Evolutionary conservation across 2,113 vertebrate species (phyloP).

Genomic region (Balaenoptera acutorostrata): DNA sequence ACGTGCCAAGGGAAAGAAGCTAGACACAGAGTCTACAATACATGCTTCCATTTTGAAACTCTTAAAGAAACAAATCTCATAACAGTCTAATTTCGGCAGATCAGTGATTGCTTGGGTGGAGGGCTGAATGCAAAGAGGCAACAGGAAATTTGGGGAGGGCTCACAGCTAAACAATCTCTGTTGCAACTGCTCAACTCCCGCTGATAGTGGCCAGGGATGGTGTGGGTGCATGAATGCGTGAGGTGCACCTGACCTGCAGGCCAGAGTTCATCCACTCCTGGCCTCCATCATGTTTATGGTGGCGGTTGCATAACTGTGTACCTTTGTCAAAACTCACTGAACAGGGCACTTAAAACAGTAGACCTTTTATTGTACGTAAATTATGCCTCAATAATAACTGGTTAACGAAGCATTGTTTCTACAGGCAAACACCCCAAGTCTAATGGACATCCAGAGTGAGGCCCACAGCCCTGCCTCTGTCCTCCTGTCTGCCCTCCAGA

Average conservation of each 20-base stretch:
- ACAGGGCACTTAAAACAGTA: not conserved
- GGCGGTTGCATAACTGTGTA: rapidly evolving
- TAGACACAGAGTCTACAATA: not conserved
- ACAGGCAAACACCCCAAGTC: not conserved
- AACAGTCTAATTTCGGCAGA: not conserved
- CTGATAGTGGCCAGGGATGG: rapidly evolving
- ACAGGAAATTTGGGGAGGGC: not conserved
- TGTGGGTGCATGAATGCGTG: not conserved
- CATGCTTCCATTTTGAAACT: not conserved
- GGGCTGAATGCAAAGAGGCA: not conserved
- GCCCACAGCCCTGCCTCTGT: not conserved
- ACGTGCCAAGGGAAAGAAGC: not conserved
- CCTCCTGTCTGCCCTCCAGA: not conserved
- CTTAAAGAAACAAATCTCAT: not conserved
- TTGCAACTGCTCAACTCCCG: too few species aligned
- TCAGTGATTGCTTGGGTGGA: not conserved
- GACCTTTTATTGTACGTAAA: not conserved
- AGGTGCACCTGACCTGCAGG: too few species aligned
- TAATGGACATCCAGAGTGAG: not conserved
- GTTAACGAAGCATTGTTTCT: not conserved
- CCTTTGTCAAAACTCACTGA: not conserved
- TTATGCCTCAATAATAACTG: not conserved
- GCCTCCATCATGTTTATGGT: rapidly evolving
- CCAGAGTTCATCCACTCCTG: rapidly evolving
- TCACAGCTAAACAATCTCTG: not conserved